Conservation (phyloP, 2,797 vertebrate species). For the Buphagus erythrorhynchus region DNA sequence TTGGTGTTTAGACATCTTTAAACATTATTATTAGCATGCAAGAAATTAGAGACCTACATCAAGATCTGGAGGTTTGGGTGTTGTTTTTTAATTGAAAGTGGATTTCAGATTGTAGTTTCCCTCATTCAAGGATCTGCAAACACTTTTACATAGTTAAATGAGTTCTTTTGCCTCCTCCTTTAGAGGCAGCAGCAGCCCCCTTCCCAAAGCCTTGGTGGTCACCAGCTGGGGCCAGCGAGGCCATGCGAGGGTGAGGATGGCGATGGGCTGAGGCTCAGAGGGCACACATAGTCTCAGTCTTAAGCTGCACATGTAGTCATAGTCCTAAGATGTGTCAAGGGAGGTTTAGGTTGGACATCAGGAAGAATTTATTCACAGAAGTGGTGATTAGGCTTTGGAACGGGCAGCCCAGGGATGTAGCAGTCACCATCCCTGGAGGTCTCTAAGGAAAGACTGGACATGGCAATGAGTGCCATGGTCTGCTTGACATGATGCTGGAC, state of each 20-base stretch:
- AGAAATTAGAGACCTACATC: constrained; percentile 59
- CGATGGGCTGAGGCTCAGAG: rapidly evolving
- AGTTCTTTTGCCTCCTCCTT: not conserved
- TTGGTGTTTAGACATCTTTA: constrained; percentile 5
- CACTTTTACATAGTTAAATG: not conserved
- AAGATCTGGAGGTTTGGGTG: constrained; percentile 29
- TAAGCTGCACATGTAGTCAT: not conserved
- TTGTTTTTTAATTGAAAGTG: constrained; percentile 4
- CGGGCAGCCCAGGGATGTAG: rapidly evolving
- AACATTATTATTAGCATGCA: constrained; percentile 5
- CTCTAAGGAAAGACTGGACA: not conserved
- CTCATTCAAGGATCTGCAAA: not conserved
- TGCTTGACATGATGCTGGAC: not conserved
- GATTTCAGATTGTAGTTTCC: not conserved
- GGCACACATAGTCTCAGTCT: not conserved
- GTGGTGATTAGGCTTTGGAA: not conserved
- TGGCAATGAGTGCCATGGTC: not conserved
- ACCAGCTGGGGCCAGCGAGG: rapidly evolving
- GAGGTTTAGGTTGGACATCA: not conserved
- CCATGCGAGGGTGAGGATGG: rapidly evolving
- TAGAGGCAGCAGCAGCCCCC: not conserved
- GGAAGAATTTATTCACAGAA: not conserved
- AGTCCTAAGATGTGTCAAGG: not conserved
- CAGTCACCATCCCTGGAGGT: no score
- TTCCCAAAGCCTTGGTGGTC: not conserved